A percentile compares a stretch with the other conserved stretches of the same genome.
Evolutionary conservation across 2,888 invertebrate genomes (phyloP).

Genomic region (Mystacides longicornis): DNA sequence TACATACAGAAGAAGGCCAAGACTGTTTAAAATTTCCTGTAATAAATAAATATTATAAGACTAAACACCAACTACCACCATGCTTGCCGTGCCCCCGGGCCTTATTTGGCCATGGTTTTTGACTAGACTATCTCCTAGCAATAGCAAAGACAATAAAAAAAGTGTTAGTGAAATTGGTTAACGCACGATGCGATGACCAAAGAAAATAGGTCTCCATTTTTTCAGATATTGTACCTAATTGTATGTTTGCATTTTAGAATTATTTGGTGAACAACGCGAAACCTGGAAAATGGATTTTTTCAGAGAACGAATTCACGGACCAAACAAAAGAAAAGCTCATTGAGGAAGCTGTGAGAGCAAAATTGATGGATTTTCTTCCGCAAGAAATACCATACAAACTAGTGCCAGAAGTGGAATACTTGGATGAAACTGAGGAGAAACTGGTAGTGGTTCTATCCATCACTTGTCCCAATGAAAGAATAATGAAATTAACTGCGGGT

Average conservation of each 20-base stretch:
- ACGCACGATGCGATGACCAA: no score
- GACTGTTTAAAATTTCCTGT: no score
- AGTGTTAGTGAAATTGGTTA: no score
- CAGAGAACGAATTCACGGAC: slow-evolving; percentile 63
- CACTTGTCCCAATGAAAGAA: slow-evolving; percentile 54
- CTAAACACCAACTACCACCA: no score
- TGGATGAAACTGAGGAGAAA: slow-evolving; percentile 49
- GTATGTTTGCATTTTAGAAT: slow-evolving; percentile 42
- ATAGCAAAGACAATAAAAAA: no score
- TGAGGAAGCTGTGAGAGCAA: slow-evolving; percentile 69
- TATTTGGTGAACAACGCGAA: slow-evolving; percentile 63
- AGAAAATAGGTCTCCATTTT: no score
- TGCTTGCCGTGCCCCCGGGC: no score
- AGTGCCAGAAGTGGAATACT: slow-evolving; percentile 57
- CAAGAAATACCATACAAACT: slow-evolving; percentile 83
- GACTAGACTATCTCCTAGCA: no score
- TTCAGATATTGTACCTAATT: neutral
- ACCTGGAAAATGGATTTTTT: slow-evolving; percentile 59
- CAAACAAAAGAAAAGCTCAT: slow-evolving; percentile 63
- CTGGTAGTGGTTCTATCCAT: slow-evolving; percentile 51
- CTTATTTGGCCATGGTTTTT: no score
- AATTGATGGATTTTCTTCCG: slow-evolving; percentile 72
- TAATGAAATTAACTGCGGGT: slow-evolving; percentile 61
- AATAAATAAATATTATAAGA: no score
- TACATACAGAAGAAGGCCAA: no score